phyloP scores from a whole-genome alignment of 2,113 vertebrate genomes.

The Ciconia stormi region DNA sequence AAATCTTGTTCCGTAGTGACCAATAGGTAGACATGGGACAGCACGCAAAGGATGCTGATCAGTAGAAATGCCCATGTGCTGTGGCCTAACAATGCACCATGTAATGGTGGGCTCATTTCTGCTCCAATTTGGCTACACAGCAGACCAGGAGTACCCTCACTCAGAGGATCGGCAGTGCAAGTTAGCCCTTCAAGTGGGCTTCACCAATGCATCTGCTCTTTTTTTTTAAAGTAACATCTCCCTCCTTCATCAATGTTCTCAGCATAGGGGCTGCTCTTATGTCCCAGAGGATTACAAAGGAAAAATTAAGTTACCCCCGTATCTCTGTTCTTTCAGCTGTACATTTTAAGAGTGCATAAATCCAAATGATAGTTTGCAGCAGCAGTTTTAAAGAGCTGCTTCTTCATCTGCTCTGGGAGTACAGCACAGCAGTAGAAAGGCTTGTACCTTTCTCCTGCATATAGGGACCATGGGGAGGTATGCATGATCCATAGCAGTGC shows the following conservation, averaged over 20 bases:
- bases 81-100: background rate
- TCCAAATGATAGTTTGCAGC: background rate
- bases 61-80: background rate
- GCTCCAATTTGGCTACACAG: background rate
- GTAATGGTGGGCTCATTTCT: background rate
- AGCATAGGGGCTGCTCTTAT: background rate
- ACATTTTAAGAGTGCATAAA: background rate
- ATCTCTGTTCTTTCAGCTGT: background rate
- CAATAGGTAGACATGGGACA: background rate
- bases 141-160: accelerated
- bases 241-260: background rate
- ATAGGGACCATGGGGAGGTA: background rate
- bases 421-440: background rate
- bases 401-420: background rate
- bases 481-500: accelerated
- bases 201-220: background rate
- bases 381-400: background rate
- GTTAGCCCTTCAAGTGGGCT: background rate
- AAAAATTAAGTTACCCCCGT: background rate
- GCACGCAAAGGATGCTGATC: background rate
- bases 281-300: background rate
- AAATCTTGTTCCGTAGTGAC: background rate
- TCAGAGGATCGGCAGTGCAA: background rate
- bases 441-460: background rate
- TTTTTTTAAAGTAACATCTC: background rate